A percentile compares a stretch with the other conserved stretches of the same genome.
Evolutionary conservation across 2,888 invertebrate species (phyloP).

Genomic region (Gnatocerus cornutus): DNA sequence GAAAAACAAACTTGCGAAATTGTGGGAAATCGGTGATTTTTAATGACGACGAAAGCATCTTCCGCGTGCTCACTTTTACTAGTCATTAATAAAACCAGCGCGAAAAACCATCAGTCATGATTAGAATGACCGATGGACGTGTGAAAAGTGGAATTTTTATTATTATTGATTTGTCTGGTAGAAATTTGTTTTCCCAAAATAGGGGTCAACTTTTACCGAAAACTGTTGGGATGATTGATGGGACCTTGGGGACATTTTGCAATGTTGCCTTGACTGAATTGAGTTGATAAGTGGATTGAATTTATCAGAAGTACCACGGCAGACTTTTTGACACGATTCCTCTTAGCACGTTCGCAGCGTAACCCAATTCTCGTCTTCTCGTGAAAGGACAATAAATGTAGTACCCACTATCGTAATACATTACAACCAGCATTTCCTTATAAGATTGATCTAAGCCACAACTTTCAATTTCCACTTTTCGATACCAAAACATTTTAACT

Average conservation of each 20-base stretch:
- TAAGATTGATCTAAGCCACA: background rate
- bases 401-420: too few relatives aligned
- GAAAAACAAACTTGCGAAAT: constrained; percentile 1
- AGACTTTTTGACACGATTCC: too few relatives aligned
- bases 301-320: background rate
- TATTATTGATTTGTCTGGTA: constrained; percentile 13
- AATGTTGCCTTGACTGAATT: constrained; percentile 9
- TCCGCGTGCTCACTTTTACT: background rate
- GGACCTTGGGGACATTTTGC: constrained; percentile 2
- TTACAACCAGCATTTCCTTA: too few relatives aligned
- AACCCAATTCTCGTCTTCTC: too few relatives aligned
- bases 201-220: background rate
- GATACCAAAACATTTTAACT: background rate
- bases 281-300: background rate
- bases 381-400: too few relatives aligned
- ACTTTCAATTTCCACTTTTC: background rate
- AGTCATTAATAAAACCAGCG: background rate
- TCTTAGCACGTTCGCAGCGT: too few relatives aligned
- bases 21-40: constrained; percentile 25
- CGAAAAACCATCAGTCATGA: constrained; percentile 12
- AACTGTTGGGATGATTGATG: background rate
- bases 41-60: background rate
- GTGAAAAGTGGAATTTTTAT: constrained; percentile 3
- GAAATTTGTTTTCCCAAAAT: constrained; percentile 3
- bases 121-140: background rate